These are phyloP conservation scores for Xestoiulus laeticollis DNA, from an alignment of 2,888 invertebrate genomes.

Conservation along the genomic window DNA sequence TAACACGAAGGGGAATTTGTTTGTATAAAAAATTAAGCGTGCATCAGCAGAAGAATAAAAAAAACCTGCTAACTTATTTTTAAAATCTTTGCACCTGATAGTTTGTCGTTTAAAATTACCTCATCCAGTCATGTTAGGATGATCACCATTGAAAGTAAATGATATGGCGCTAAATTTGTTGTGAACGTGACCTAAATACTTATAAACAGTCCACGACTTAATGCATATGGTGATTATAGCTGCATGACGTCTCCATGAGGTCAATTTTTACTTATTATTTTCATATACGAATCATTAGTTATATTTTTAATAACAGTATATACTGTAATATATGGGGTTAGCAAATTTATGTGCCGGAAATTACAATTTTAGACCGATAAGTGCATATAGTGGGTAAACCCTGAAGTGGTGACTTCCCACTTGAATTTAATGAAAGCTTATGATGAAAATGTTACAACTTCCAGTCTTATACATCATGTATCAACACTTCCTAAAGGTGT, in stretches of 20 bases:
- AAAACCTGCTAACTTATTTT: not conserved
- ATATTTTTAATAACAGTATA: no score
- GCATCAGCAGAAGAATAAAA: not conserved
- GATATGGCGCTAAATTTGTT: not conserved
- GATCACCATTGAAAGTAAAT: not conserved
- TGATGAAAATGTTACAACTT: no score
- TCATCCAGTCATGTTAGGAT: not conserved
- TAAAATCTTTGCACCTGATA: not conserved
- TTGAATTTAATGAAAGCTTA: no score
- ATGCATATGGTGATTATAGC: not conserved
- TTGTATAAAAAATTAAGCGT: not conserved
- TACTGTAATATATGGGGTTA: no score
- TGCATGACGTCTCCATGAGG: not conserved
- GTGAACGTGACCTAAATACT: not conserved
- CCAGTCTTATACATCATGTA: no score
- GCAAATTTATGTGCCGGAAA: no score
- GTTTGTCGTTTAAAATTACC: not conserved
- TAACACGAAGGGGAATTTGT: not conserved
- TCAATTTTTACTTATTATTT: no score
- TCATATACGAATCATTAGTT: no score
- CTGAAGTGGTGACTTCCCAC: no score
- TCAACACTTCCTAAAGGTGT: no score
- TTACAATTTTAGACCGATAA: no score
- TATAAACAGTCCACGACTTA: not conserved
- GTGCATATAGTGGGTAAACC: no score